Conservation (phyloP, 2,797 vertebrate genomes). For the Sphenodon punctatus region DNA sequence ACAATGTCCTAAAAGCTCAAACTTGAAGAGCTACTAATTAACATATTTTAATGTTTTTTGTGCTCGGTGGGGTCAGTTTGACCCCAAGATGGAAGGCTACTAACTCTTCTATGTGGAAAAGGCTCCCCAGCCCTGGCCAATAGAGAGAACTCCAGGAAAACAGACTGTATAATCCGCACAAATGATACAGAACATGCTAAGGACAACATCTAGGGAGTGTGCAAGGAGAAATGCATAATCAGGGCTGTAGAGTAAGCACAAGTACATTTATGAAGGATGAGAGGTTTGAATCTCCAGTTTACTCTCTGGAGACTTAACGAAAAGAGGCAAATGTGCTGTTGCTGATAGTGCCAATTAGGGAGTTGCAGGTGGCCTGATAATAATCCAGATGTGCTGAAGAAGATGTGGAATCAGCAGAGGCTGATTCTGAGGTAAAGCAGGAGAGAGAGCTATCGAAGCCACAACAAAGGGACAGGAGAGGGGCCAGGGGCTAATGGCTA, state of each 20-base stretch:
- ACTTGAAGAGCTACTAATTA: too few relatives aligned
- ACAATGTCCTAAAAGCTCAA: too few relatives aligned
- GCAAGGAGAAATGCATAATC: not conserved
- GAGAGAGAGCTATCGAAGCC: not conserved
- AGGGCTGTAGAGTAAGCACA: too few relatives aligned
- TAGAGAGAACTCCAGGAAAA: too few relatives aligned
- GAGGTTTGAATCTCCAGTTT: constrained; percentile 22
- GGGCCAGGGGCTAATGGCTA: fast-evolving
- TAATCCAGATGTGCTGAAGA: not conserved
- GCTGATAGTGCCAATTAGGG: constrained; percentile 26
- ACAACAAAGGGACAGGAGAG: not conserved
- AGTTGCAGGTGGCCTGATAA: constrained; percentile 40
- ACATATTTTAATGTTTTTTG: too few relatives aligned
- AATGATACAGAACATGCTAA: not conserved
- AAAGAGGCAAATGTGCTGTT: constrained; percentile 42
- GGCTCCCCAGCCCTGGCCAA: too few relatives aligned
- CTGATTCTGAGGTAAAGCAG: not conserved
- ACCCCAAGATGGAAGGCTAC: too few relatives aligned
- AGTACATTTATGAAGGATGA: not conserved
- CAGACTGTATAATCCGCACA: too few relatives aligned
- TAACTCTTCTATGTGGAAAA: too few relatives aligned
- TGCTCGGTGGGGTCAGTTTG: too few relatives aligned
- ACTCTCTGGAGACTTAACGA: constrained; percentile 6
- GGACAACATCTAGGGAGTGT: not conserved
- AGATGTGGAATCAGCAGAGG: constrained; percentile 24